Conservation (phyloP, 2,113 vertebrate genomes). For the Scatophagus argus region DNA sequence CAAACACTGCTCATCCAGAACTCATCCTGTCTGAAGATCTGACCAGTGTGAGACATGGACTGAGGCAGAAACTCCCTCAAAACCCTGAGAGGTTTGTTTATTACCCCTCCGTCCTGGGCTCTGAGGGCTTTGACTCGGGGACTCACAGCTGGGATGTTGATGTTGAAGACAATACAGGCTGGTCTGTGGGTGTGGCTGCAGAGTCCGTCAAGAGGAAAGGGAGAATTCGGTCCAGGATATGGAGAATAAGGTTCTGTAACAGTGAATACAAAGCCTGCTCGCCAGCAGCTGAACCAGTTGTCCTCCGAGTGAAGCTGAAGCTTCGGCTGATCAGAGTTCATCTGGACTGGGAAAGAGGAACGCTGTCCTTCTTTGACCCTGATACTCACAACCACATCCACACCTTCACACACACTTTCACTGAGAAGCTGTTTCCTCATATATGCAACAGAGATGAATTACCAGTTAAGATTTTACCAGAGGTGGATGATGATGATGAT, state of each 20-base stretch:
- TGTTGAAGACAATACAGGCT: not conserved
- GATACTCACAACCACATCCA: not conserved
- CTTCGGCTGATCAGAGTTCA: not conserved
- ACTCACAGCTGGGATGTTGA: not conserved
- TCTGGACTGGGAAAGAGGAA: not conserved
- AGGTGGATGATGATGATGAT: not conserved
- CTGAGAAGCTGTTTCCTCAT: not conserved
- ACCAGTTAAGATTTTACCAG: not conserved
- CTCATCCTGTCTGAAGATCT: too few species aligned
- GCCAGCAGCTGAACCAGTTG: not conserved
- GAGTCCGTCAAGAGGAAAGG: not conserved
- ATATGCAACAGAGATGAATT: not conserved
- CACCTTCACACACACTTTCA: not conserved
- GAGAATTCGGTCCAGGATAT: not conserved
- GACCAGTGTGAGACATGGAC: not conserved
- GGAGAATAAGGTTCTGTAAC: not conserved
- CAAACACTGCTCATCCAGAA: too few species aligned
- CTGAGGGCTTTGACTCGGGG: not conserved
- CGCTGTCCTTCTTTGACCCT: not conserved
- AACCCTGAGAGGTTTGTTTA: constrained; percentile 9
- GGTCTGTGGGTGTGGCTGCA: not conserved
- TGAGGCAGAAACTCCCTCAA: not conserved
- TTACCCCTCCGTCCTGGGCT: not conserved
- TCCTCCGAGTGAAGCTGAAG: not conserved
- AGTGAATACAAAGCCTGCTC: not conserved